phyloP scores from a whole-genome alignment of 1,140 invertebrate genomes.

The Frieseomelitta varia region DNA sequence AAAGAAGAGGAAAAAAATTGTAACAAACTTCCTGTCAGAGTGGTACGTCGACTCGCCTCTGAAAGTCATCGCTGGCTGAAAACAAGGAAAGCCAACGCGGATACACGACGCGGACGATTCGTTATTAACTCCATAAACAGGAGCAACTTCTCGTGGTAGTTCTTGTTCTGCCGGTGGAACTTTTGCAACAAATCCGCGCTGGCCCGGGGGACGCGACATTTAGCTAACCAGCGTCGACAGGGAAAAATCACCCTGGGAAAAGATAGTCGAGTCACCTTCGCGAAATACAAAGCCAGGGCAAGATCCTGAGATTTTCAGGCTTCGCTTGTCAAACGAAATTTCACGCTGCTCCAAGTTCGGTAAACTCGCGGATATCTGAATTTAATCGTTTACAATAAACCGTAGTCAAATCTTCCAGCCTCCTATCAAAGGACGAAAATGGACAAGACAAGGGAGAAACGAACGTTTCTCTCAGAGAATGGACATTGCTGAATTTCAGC shows the following conservation, averaged over 20 bases:
- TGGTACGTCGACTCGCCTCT: not conserved
- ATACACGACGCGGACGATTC: no score
- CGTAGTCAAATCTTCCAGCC: not conserved
- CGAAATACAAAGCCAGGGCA: not conserved
- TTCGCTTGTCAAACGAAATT: constrained; percentile 16
- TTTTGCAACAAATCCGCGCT: constrained; percentile 14
- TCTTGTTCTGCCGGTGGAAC: not conserved
- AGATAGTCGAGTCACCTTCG: constrained; percentile 25
- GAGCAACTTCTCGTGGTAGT: not conserved
- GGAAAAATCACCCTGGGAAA: constrained; percentile 13
- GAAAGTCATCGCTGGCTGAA: not conserved
- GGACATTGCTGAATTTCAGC: constrained; percentile 2
- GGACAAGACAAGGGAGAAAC: no score
- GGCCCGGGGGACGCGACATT: not conserved
- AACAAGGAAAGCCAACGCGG: not conserved
- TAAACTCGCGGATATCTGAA: no score
- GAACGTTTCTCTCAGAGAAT: not conserved
- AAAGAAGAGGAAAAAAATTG: not conserved
- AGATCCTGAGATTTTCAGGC: not conserved
- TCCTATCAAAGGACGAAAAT: not conserved
- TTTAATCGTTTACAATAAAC: not conserved
- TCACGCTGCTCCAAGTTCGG: no score
- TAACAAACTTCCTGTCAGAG: not conserved
- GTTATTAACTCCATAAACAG: constrained; percentile 26
- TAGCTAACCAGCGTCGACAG: not conserved